phyloP scores from a whole-genome alignment of 2,797 vertebrate genomes.

The Periparus ater region DNA sequence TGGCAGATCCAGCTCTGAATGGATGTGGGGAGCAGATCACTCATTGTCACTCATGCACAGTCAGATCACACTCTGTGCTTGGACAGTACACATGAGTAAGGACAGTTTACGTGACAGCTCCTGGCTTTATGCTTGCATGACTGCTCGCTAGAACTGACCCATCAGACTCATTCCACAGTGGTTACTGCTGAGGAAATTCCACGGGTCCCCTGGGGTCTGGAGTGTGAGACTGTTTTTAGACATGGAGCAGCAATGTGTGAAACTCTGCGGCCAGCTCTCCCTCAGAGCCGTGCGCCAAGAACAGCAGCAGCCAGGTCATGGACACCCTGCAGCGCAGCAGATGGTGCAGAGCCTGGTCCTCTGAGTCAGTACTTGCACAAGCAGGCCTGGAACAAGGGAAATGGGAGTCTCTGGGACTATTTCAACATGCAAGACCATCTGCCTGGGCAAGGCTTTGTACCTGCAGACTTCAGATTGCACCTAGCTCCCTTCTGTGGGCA shows the following conservation, averaged over 20 bases:
- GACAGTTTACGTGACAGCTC: neutral
- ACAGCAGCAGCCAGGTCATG: neutral
- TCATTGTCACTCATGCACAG: neutral
- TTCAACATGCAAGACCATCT: neutral
- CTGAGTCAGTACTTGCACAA: neutral
- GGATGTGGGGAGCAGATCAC: neutral
- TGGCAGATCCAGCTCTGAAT: neutral
- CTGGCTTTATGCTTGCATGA: neutral
- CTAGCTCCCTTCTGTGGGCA: neutral
- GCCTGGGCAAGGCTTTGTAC: neutral
- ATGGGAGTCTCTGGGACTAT: neutral
- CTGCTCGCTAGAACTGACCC: neutral
- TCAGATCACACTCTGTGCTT: neutral
- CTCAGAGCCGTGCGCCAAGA: neutral
- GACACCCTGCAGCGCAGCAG: neutral
- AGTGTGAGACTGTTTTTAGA: neutral
- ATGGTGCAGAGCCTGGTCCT: neutral
- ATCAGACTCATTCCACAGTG: neutral
- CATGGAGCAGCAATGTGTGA: neutral
- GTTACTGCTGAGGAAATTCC: slow-evolving; percentile 51
- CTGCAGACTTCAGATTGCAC: neutral
- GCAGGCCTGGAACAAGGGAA: neutral
- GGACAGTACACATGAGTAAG: neutral
- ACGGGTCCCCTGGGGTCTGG: neutral
- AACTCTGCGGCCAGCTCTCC: neutral